Conservation (phyloP, 2,888 invertebrate genomes). For the Diarsia mendica region DNA sequence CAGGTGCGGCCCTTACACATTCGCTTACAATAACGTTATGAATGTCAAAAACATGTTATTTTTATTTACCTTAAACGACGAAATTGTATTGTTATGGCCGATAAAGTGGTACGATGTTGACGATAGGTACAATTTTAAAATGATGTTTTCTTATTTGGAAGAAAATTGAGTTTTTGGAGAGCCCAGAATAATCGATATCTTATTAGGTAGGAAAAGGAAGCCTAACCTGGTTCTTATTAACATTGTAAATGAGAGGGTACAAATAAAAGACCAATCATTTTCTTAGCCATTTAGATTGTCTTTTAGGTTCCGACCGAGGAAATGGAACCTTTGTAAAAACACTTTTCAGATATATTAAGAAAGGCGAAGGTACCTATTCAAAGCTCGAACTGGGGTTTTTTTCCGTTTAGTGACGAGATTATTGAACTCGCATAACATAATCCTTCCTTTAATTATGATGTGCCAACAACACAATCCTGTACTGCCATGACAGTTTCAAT, state of each 20-base stretch:
- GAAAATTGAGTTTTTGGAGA: not conserved
- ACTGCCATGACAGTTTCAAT: too few species aligned
- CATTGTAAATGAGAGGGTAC: not conserved
- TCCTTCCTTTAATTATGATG: too few species aligned
- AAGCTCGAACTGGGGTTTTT: too few species aligned
- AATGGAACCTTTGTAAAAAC: not conserved
- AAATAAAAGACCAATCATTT: not conserved
- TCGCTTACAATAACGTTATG: constrained; percentile 85
- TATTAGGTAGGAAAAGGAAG: not conserved
- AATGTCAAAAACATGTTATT: constrained; percentile 87
- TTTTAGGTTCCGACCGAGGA: not conserved
- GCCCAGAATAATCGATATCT: not conserved
- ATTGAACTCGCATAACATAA: too few species aligned
- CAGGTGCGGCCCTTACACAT: constrained; percentile 84
- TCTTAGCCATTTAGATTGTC: not conserved
- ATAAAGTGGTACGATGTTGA: constrained; percentile 73
- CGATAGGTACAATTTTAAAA: constrained; percentile 52
- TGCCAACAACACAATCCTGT: too few species aligned
- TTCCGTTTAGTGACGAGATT: too few species aligned
- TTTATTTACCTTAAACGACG: constrained; percentile 81
- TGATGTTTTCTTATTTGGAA: constrained; percentile 27
- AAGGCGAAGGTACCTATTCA: too few species aligned
- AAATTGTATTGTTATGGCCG: constrained; percentile 77
- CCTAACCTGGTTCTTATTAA: not conserved
- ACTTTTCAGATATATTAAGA: not conserved